Base-by-base conservation (phyloP, 1,140 invertebrate genomes). In the Cydia strobilella region DNA sequence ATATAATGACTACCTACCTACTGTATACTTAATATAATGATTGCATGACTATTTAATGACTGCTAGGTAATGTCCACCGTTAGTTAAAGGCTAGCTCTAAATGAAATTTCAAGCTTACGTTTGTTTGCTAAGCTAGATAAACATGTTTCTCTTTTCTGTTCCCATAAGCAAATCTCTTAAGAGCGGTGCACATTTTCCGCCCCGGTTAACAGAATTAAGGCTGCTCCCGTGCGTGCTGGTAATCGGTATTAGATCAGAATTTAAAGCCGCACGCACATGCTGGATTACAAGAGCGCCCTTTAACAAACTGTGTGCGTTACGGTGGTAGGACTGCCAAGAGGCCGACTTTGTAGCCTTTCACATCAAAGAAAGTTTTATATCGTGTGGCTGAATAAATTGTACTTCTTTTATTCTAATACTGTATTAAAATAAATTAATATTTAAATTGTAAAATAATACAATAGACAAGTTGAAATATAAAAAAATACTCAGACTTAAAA, bases 181-280 rank as follows among this genome's bases (percentile, higher is more conserved):
- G 65, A 20, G 65, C 65, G 9, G n/a, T 69, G 65, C 31, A 69
- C 65, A 35, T 35, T 69, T 69, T 35, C 65, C 63, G 63, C 25
- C 13, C 63, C 65, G 65, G 65, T 69, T 69, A 69, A 69, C 65
- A 69, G 65, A 69, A 69, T 69, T 69, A 69, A 69, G 65, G 65
- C 65, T 39, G n/a, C 7, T 42, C 65, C 31, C 65, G 77, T 86
- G 86, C 85, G 85, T 88, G 89, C 79, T 75, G 73, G 79, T 90
- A 92, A 92, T 92, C 90, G 84, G 79, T 86, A 90, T 89, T 88
- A 89, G 83, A 91, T 92, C 86, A 87, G 81, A 87, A 83, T 89
- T 90, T 88, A 89, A 89, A 88, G 82, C 88, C 84, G 75, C 84
- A 86, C 88, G 77, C 90, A 92, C 90, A 92, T 92, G 88, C 83